Percentiles rank a stretch among this genome's conserved stretches.
These are phyloP conservation scores for Gastracanthus pulcherrimus DNA, from an alignment of 2,888 invertebrate species.

Conservation along the genomic window DNA sequence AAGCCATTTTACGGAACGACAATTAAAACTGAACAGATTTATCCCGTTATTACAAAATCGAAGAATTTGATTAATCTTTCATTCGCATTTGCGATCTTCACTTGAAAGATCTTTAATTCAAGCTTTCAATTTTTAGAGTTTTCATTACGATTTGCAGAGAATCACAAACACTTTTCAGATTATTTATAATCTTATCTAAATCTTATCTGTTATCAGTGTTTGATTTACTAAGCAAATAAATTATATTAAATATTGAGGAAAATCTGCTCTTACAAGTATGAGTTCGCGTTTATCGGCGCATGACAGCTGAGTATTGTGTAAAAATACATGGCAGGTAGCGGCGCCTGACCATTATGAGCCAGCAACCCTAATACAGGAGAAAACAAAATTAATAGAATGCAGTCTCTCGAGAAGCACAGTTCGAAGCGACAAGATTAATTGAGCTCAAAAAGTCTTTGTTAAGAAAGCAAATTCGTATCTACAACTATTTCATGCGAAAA, in stretches of 20 bases:
- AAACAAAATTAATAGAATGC: conserved; percentile 10
- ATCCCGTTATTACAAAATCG: conserved; percentile 3
- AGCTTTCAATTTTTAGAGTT: neutral
- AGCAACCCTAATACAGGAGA: conserved; percentile 11
- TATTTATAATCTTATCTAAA: neutral
- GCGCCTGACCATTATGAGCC: neutral
- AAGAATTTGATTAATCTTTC: conserved; percentile 14
- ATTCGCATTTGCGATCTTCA: neutral
- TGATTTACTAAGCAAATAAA: conserved; percentile 56
- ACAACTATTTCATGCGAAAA: conserved; percentile 13
- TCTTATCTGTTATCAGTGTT: neutral
- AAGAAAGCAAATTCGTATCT: conserved; percentile 20
- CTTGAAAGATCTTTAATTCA: neutral
- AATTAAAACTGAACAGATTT: conserved; percentile 18
- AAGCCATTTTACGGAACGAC: conserved; percentile 26
- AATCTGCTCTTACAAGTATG: conserved; percentile 26
- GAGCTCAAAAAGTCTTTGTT: conserved; percentile 21
- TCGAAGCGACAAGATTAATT: conserved; percentile 32
- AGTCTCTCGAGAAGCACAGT: conserved; percentile 40
- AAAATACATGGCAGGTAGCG: conserved; percentile 23
- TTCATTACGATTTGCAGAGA: neutral
- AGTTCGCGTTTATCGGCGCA: conserved; percentile 26
- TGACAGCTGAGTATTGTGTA: conserved; percentile 42
- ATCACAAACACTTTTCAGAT: neutral
- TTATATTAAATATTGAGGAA: neutral